Percentiles rank a stretch among this genome's conserved stretches.
Conservation (phyloP, 2,888 invertebrate species). For the Agrochola macilenta region DNA sequence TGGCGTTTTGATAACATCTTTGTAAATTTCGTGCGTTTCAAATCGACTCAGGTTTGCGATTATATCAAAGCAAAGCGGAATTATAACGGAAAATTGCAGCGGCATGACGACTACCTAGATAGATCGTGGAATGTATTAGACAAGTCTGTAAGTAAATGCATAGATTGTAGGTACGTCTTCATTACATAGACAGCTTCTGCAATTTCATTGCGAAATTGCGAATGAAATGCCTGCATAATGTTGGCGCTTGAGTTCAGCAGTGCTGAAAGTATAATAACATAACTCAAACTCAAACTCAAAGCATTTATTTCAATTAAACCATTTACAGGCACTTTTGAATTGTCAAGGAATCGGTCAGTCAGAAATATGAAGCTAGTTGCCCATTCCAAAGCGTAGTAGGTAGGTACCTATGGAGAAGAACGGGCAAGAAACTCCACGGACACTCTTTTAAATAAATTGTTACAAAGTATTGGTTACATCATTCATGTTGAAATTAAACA, state of each 20-base stretch:
- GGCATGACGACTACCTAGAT: constrained; percentile 3
- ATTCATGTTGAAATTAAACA: no score
- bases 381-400: no score
- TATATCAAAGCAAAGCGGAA: background rate
- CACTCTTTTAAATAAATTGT: no score
- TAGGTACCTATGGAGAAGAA: no score
- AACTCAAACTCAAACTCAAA: no score
- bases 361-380: no score
- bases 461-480: no score
- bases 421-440: no score
- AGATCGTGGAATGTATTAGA: constrained; percentile 11
- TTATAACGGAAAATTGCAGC: constrained; percentile 20
- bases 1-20: background rate
- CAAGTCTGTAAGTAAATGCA: constrained; percentile 1
- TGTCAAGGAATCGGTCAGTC: no score
- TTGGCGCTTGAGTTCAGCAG: background rate
- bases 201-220: constrained; percentile 10
- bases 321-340: no score
- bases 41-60: constrained; percentile 4
- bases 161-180: background rate
- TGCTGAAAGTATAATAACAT: background rate
- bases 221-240: background rate
- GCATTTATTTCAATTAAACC: no score
- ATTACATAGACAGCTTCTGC: background rate
- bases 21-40: background rate